Percentiles rank a stretch among this genome's conserved stretches.
Evolutionary conservation across 1,140 invertebrate genomes (phyloP).

Genomic region (Cryptotermes secundus): DNA sequence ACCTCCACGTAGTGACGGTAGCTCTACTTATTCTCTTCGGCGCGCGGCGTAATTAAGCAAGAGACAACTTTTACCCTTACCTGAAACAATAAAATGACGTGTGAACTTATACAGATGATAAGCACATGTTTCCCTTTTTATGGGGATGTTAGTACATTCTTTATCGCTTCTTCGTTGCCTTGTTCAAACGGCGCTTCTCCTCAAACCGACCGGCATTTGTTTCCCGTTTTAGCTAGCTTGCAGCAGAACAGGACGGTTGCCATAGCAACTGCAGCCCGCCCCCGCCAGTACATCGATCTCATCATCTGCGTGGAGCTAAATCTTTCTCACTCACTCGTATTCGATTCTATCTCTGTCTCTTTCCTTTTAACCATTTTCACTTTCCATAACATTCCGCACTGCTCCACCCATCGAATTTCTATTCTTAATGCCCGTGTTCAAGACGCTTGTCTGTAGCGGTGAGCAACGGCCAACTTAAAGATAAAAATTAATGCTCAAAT

Average conservation of each 20-base stretch:
- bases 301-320: constrained; percentile 3
- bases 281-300: neutral
- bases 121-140: neutral
- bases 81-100: neutral
- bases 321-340: neutral
- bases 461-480: too few relatives aligned
- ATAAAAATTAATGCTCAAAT: too few relatives aligned
- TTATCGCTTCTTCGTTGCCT: neutral
- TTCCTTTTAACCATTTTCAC: neutral
- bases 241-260: neutral
- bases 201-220: neutral
- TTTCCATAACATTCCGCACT: neutral
- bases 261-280: neutral
- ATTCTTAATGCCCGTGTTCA: neutral
- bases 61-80: too few relatives aligned
- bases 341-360: neutral
- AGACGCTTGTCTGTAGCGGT: neutral
- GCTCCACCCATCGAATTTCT: neutral
- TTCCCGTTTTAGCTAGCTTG: neutral
- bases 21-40: too few relatives aligned
- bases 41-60: too few relatives aligned
- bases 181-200: neutral
- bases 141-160: neutral
- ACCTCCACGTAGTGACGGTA: too few relatives aligned
- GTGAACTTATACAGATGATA: neutral